Conservation (phyloP, 30 jellyfish, hydroid and myxozoan genomes). For the Aurelia coerulea region DNA sequence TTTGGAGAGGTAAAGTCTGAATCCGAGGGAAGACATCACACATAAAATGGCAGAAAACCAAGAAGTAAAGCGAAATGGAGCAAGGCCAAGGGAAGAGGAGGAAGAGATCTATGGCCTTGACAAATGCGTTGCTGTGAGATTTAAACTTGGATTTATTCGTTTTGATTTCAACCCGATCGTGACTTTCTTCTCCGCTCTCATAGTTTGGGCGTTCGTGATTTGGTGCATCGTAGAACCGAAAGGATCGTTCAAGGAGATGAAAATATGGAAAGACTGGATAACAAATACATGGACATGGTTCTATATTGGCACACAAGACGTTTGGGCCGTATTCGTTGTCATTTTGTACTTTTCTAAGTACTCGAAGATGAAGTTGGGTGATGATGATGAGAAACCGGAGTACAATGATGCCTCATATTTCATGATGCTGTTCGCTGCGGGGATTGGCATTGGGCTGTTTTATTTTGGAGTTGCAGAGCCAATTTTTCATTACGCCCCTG, state of each 20-base stretch:
- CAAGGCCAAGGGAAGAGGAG: not conserved
- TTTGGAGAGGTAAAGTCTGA: no score
- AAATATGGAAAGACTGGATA: slow-evolving; percentile 76
- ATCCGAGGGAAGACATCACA: not conserved
- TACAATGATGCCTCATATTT: slow-evolving; percentile 85
- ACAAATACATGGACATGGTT: slow-evolving; percentile 94
- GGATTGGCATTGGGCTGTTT: slow-evolving; percentile 91
- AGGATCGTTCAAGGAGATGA: slow-evolving; percentile 62
- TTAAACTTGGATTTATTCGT: slow-evolving; percentile 49
- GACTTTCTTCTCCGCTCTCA: slow-evolving; percentile 76
- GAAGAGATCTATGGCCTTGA: slow-evolving; percentile 22
- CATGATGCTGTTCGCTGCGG: slow-evolving; percentile 95
- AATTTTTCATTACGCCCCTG: slow-evolving; percentile 79
- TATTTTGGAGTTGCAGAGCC: slow-evolving; percentile 99
- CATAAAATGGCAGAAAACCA: slow-evolving; percentile 3
- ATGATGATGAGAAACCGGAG: slow-evolving; percentile 90
- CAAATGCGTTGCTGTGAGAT: slow-evolving; percentile 69
- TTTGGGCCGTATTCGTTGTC: slow-evolving; percentile 89
- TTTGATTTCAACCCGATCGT: slow-evolving; percentile 87
- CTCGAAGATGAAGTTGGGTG: slow-evolving; percentile 77
- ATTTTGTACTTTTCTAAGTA: slow-evolving; percentile 85
- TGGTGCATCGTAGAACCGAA: slow-evolving; percentile 77
- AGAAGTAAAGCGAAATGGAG: not conserved
- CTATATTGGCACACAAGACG: slow-evolving; percentile 93
- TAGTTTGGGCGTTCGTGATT: slow-evolving; percentile 87